phyloP scores from a whole-genome alignment of 2,888 invertebrate species.

The Rhagonycha fulva region DNA sequence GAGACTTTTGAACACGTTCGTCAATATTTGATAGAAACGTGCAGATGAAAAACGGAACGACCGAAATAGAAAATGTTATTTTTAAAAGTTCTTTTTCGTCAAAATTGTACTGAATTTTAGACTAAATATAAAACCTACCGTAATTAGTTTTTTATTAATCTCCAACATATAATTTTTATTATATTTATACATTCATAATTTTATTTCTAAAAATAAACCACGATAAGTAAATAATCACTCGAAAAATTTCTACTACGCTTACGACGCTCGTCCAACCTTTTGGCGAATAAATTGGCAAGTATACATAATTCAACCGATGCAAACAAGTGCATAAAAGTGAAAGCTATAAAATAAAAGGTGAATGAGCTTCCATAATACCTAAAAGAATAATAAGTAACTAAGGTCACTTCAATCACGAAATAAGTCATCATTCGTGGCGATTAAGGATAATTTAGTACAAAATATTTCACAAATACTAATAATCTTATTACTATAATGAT shows the following conservation, averaged over 20 bases:
- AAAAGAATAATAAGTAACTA: background rate
- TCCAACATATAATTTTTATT: background rate
- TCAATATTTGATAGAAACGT: conserved; percentile 1
- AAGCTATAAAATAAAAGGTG: background rate
- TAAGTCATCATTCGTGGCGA: background rate
- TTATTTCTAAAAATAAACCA: background rate
- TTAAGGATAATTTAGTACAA: background rate
- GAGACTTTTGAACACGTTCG: conserved; percentile 2
- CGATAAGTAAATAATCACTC: background rate
- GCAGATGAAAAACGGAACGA: background rate
- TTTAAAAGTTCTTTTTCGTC: background rate
- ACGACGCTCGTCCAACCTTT: background rate
- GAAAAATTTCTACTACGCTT: background rate
- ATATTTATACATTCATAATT: background rate
- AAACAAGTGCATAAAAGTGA: conserved; percentile 2
- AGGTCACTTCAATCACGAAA: background rate
- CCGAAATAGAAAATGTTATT: background rate
- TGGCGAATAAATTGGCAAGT: background rate
- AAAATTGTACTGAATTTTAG: background rate
- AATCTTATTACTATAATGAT: background rate
- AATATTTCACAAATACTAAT: background rate
- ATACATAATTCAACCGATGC: background rate
- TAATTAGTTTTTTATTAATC: background rate
- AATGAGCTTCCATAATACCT: background rate
- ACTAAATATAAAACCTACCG: background rate